Base-by-base conservation (phyloP, 2,888 invertebrate species). In the Campoplex capitator region DNA sequence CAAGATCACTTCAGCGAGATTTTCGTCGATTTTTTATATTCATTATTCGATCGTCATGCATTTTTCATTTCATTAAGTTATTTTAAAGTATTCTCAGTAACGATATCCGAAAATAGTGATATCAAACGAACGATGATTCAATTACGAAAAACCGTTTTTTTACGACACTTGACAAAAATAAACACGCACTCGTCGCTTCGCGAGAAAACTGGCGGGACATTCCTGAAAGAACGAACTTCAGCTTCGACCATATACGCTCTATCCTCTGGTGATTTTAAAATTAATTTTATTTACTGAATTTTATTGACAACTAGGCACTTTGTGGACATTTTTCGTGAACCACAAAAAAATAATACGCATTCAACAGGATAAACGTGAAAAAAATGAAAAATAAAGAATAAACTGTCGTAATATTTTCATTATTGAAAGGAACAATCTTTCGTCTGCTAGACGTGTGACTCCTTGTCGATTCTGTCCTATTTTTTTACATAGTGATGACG, bases 221-320 rank as follows among this genome's bases (percentile, higher is more conserved):
- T 88, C 68, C 82, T 77, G 56, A 84, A 67, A 67, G 83, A 79
- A 80, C 79, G 78, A 67, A 73, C 78, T 70, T 65, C 88, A 54
- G 87, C 85, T 32, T 90, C 93, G 67, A 94, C 94, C 32, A 93
- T 94, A 84, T 94, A 91, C 84, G 94, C 94, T 7, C 88, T 94
- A 23, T 94, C 94, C 68, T 94, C 94, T 78, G 94, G 94, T 94
- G 88, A 88, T 82, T 88, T 38, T 62, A 28, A 32, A 62, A 62
- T 62, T 16, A 62, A 62, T 32, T 4, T 62, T 62, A 13, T 28
- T 0, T 32, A 0, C 32, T 32, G 1, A 32, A 28, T 62, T 32
- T 6, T 1, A 65, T 81, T 88, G 32, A 51, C 32, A 48, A 51
- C 28, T 65, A 16, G 38, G n/a, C 58, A 51, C 16, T 11, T 35